Conservation (phyloP, 2,113 vertebrate species). For the Misgurnus mizolepis region DNA sequence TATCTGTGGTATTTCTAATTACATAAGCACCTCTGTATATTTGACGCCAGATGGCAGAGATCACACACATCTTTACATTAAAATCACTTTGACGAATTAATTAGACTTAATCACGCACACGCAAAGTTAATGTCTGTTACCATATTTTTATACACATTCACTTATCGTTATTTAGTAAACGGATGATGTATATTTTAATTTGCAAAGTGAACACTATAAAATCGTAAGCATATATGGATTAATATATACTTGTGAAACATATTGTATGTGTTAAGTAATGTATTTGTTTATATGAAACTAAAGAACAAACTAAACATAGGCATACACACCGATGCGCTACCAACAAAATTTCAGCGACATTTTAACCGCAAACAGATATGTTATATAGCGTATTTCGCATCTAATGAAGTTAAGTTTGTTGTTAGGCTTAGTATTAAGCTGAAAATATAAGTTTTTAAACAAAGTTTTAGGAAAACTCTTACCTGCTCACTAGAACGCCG, state of each 20-base stretch:
- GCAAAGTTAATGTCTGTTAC: no score
- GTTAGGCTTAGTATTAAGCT: background rate
- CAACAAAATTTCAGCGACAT: background rate
- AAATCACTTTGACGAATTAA: background rate
- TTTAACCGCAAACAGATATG: background rate
- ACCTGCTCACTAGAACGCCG: constrained; percentile 59
- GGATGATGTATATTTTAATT: no score
- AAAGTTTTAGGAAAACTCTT: constrained; percentile 37
- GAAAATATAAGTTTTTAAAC: background rate
- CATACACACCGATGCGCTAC: no score
- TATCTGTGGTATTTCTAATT: no score
- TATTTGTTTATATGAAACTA: background rate
- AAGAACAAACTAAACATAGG: background rate
- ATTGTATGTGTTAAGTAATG: background rate
- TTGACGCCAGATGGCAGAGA: background rate
- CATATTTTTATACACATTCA: no score
- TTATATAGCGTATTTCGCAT: no score
- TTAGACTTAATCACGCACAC: no score
- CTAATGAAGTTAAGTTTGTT: background rate
- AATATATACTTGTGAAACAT: background rate
- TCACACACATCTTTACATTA: background rate
- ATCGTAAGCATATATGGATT: background rate
- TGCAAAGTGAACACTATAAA: no score
- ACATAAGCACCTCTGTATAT: background rate
- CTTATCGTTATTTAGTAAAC: no score